Evolutionary conservation across 1,140 invertebrate genomes (phyloP).

Genomic region (Drosophila prosaltans): DNA sequence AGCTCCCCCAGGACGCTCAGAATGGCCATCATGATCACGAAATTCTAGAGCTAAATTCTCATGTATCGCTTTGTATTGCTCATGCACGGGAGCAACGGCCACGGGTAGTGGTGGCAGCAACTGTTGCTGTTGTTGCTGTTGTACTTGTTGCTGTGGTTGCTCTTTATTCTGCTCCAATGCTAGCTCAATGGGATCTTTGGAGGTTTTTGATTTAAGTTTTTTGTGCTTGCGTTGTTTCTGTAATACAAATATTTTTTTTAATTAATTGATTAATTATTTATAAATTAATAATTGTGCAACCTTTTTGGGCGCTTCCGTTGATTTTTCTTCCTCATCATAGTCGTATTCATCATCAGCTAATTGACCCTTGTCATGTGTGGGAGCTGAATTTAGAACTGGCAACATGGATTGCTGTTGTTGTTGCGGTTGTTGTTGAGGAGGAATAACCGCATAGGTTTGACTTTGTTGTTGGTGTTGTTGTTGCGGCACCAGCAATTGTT

Average conservation of each 20-base stretch:
- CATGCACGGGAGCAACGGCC: slow-evolving; percentile 66
- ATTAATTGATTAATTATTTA: not conserved
- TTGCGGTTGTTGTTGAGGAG: slow-evolving; percentile 54
- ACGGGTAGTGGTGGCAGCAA: slow-evolving; percentile 46
- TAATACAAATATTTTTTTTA: not conserved
- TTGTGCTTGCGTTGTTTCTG: slow-evolving; percentile 79
- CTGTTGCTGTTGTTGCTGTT: slow-evolving; percentile 43
- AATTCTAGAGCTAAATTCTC: slow-evolving; percentile 78
- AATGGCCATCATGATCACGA: slow-evolving; percentile 86
- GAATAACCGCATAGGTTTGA: slow-evolving; percentile 42
- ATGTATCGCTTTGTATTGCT: slow-evolving; percentile 80
- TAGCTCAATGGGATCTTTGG: slow-evolving; percentile 70
- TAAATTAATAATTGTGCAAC: slow-evolving; percentile 21
- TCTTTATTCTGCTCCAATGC: slow-evolving; percentile 75
- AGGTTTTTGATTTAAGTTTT: slow-evolving; percentile 59
- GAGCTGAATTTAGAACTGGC: slow-evolving; percentile 62
- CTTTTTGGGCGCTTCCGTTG: slow-evolving; percentile 81
- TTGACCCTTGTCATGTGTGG: slow-evolving; percentile 52
- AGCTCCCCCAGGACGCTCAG: slow-evolving; percentile 89
- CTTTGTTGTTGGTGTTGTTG: slow-evolving; percentile 35
- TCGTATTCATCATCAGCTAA: slow-evolving; percentile 71
- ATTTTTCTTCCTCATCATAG: slow-evolving; percentile 79
- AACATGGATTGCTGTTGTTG: slow-evolving; percentile 58
- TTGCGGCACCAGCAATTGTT: slow-evolving; percentile 26
- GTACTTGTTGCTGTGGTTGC: slow-evolving; percentile 64